These are phyloP conservation scores for Prinia subflava DNA, from an alignment of 2,113 vertebrate genomes.

Conservation along the genomic window DNA sequence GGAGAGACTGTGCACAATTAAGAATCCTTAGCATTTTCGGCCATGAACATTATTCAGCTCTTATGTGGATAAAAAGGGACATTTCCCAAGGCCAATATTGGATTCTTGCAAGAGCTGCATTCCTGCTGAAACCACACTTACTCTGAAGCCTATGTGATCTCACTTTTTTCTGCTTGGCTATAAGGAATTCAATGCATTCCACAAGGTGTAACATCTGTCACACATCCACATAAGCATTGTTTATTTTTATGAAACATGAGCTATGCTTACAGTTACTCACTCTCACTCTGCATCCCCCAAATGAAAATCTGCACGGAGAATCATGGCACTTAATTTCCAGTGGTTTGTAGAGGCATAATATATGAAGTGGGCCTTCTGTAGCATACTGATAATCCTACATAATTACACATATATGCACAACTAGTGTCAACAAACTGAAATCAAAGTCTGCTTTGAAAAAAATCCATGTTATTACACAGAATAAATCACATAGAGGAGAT, in stretches of 20 bases:
- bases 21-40: neutral
- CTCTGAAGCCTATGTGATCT: neutral
- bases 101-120: conserved; percentile 3
- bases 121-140: neutral
- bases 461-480: neutral
- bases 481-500: neutral
- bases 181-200: conserved; percentile 26
- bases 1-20: neutral
- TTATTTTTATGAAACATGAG: conserved; percentile 55
- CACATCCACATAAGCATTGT: conserved; percentile 2
- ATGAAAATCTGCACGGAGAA: neutral
- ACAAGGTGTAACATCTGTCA: conserved; percentile 29
- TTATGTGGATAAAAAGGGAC: neutral
- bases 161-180: conserved; percentile 40
- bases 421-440: neutral
- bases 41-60: neutral
- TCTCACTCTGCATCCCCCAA: conserved; percentile 25
- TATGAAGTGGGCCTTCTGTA: neutral
- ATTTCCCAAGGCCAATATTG: conserved; percentile 13
- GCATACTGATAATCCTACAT: neutral
- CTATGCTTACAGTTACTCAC: neutral
- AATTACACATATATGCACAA: neutral
- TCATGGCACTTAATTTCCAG: neutral
- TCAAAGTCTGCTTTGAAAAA: neutral
- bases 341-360: conserved; percentile 22